Evolutionary conservation across 2,888 invertebrate species (phyloP), one percentile per base, ranked within the genome.

Genomic region (Elegia similella): DNA sequence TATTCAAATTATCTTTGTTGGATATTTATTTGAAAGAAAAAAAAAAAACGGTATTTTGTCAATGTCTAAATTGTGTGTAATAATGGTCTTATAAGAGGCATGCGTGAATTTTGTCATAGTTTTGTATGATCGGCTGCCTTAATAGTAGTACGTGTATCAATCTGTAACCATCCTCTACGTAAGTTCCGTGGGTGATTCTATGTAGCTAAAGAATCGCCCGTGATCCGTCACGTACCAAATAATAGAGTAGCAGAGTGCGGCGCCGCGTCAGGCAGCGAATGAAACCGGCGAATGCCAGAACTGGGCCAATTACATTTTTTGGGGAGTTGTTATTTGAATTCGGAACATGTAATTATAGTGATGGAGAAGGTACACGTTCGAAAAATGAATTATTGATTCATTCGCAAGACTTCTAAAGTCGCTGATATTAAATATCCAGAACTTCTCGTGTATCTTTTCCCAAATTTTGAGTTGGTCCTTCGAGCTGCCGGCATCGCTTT

Each of bases 191-290:
- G 70, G 69, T 66, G 72, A 65, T 61, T 66, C 62, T 13, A 16
- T 55, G 55, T 55, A 54, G 63, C 59, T 63, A 59, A 58, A 58
- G 68, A 65, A 64, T 66, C 68, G 70, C 66, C 66, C 59, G 62
- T 68, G 68, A 67, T 69, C 70, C 65, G 72, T 79, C 77, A 68
- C 74, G 89, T 90, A 88, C 89, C 89, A 90, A 90, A 88, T 90
- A 88, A 88, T 85, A 84, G 87, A 70, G 80, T 78, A 75, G 79
- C 72, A 66, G 59, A 56, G 50, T 32, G 50, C 29, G 66, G 64
- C 59, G 68, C 63, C 65, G 46, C 38, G 44, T n/a, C 29, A 13
- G 16, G 7, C 34, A 16, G 16, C 32, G 48, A 17, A 1, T 6
- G 7, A 10, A 15, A 38, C 50, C 34, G 50, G n/a, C 16, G 34